Base-by-base conservation (phyloP, 2,797 vertebrate genomes). In the Anomalospiza imberbis region DNA sequence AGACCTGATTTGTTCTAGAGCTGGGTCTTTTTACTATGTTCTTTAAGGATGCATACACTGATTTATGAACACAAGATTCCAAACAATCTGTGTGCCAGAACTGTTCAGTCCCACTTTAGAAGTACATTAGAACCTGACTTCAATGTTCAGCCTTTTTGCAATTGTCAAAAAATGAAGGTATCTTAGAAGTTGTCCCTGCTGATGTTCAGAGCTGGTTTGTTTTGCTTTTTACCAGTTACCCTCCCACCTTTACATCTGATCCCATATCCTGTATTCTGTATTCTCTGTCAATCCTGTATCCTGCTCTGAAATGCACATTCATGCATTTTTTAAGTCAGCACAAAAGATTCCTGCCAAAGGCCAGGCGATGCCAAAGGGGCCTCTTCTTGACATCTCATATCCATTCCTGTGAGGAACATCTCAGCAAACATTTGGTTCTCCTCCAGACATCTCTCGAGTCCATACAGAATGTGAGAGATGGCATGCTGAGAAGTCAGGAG, bases 401-500 rank as follows among this genome's bases (percentile, higher is more conserved):
- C 51, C 55, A 14, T 42, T 74, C 48, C 70, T 58, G 47, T 26
- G 45, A 86, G 55, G 47, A 82, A 21, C 12, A 66, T 6, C 42
- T 82, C 31, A 28, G 44, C 63, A 89, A 75, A 32, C 24, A 13
- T 31, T 82, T 85, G 32, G 7, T 75, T 93, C 63, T 79, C 20
- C 31, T 91, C n/a, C 55, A 36, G 15, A 34, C 13, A 10, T 60
- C 31, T 66, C 44, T 42, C 38, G 77, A 21, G 45, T 65, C 42
- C 34, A 16, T 7, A 15, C 2, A 34, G 51, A 72, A 68, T 19
- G 36, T 2, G 2, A 73, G 55, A 78, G 36, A 40, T 24, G 53
- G 44, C 54, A 54, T 68, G 58, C n/a, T 75, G 63, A 74, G 45
- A 77, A 57, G 54, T 57, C 72, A 92, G 65, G 81, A 94, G 63